A percentile compares a stretch with the other conserved stretches of the same genome.
Conservation (phyloP, 2,888 invertebrate species). For the Micropterix aruncella region DNA sequence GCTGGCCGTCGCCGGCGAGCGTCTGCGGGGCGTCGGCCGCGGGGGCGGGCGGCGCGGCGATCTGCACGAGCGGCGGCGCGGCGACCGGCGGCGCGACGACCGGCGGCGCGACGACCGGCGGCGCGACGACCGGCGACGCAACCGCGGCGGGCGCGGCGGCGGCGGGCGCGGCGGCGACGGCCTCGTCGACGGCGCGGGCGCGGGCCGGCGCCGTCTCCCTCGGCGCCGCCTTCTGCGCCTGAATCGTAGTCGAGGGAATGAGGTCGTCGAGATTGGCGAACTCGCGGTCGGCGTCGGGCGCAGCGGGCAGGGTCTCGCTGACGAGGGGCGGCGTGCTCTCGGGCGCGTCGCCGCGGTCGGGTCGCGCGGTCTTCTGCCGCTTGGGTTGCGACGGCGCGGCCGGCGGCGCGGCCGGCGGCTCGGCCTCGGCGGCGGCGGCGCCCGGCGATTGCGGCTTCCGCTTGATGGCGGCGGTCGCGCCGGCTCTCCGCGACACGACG, state of each 20-base stretch:
- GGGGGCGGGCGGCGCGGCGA: conserved; percentile 9
- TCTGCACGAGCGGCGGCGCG: neutral
- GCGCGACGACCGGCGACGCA: conserved; percentile 6
- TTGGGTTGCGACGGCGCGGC: conserved; percentile 1
- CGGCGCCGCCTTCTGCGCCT: conserved; percentile 19
- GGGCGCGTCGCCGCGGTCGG: neutral
- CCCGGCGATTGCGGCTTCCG: conserved; percentile 38
- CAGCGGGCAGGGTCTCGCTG: conserved; percentile 17
- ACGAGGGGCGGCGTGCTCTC: conserved; percentile 13
- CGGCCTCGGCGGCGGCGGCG: conserved; percentile 15
- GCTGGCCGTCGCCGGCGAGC: conserved; percentile 39
- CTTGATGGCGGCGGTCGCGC: conserved; percentile 40
- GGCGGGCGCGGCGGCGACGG: neutral
- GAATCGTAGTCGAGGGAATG: conserved; percentile 32
- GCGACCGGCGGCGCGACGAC: neutral
- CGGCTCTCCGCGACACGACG: conserved; percentile 34
- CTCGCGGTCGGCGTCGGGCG: conserved; percentile 17
- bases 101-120: neutral
- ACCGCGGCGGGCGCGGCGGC: conserved; percentile 9
- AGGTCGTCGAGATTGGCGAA: conserved; percentile 33
- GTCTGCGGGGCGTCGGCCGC: conserved; percentile 17
- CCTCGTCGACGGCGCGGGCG: conserved; percentile 9
- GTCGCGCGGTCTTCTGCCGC: conserved; percentile 6
- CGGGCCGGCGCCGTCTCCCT: conserved; percentile 2
- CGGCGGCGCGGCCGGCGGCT: conserved; percentile 15